Conservation (phyloP, 2,888 invertebrate species). For the Allacma fusca region DNA sequence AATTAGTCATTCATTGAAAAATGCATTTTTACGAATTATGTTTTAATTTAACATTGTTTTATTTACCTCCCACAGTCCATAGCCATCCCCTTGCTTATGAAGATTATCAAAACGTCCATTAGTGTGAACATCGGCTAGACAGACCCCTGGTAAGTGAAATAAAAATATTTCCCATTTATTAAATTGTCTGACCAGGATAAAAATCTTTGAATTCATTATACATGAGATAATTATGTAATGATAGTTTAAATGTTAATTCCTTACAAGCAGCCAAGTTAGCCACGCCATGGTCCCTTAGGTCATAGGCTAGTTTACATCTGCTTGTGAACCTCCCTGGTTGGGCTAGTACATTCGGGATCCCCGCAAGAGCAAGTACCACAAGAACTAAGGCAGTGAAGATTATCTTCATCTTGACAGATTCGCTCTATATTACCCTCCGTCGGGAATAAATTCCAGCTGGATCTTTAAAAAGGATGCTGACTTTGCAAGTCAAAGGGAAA, state of each 20-base stretch:
- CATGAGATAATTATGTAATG: neutral
- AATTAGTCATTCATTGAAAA: neutral
- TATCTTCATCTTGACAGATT: conserved; percentile 17
- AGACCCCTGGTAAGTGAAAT: conserved; percentile 31
- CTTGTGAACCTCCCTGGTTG: conserved; percentile 10
- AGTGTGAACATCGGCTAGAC: conserved; percentile 41
- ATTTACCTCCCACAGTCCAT: conserved; percentile 39
- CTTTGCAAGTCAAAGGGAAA: neutral
- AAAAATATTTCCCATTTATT: neutral
- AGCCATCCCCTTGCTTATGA: conserved; percentile 37
- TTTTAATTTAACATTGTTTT: too few species aligned
- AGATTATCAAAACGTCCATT: conserved; percentile 43
- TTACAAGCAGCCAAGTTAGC: conserved; percentile 38
- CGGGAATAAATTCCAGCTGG: neutral
- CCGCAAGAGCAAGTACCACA: neutral
- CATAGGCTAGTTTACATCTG: conserved; percentile 31
- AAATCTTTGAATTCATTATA: neutral
- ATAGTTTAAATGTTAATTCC: neutral
- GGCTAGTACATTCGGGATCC: neutral
- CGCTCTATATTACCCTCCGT: too few species aligned
- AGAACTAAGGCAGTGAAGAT: conserved; percentile 1
- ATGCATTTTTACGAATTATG: neutral
- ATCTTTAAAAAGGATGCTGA: neutral
- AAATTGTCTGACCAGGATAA: too few species aligned
- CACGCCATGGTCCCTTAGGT: conserved; percentile 33